phyloP scores from a whole-genome alignment of 2,888 invertebrate genomes.

The Leptopilina myrica region DNA sequence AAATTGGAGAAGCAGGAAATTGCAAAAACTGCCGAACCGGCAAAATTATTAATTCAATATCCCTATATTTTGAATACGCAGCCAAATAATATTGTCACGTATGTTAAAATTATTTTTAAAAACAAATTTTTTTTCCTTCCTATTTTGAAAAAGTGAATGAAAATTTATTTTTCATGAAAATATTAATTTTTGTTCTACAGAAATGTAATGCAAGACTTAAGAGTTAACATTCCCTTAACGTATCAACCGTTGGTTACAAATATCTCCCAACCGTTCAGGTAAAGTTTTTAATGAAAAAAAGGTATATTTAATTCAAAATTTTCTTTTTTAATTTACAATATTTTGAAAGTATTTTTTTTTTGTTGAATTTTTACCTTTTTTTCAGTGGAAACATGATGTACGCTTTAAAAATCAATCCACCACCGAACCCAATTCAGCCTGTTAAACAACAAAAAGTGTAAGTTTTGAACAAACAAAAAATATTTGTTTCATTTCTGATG shows the following conservation, averaged over 20 bases:
- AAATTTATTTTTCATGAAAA: not conserved
- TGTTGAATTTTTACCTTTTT: not conserved
- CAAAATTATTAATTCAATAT: constrained; percentile 26
- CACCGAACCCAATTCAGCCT: not conserved
- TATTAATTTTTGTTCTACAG: not conserved
- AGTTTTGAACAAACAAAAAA: not conserved
- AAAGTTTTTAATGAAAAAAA: too few relatives aligned
- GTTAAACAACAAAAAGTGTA: not conserved
- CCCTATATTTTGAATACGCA: constrained; percentile 11
- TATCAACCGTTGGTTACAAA: constrained; percentile 23
- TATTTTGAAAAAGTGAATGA: not conserved
- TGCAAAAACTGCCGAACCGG: not conserved
- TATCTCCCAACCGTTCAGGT: constrained; percentile 1
- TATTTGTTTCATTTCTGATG: not conserved
- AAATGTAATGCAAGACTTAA: constrained; percentile 20
- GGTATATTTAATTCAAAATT: too few relatives aligned
- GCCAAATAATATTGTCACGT: constrained; percentile 15
- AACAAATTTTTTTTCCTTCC: not conserved
- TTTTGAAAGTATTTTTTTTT: too few relatives aligned
- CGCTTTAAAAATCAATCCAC: constrained; percentile 30
- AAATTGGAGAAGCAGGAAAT: not conserved
- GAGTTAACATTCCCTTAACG: constrained; percentile 19
- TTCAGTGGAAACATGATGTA: constrained; percentile 32
- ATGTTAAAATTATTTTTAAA: not conserved
- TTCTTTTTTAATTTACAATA: too few relatives aligned